Base-by-base conservation (phyloP, 2,888 invertebrate species). In the Therioaphis trifolii region DNA sequence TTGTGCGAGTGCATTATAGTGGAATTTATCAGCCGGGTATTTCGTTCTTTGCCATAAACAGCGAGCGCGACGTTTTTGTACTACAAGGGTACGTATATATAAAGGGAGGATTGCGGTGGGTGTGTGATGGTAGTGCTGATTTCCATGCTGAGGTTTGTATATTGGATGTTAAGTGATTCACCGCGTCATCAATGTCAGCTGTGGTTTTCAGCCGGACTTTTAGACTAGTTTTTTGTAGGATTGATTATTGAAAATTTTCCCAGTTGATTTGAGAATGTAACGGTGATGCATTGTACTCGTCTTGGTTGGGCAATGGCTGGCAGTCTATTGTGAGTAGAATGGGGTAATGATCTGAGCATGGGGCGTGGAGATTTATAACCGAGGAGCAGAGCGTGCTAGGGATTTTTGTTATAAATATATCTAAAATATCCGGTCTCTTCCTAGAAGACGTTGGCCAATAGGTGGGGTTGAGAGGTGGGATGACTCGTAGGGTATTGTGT, bases 91-190 rank as follows among this genome's bases (percentile, higher is more conserved):
- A n/a, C n/a, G n/a, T n/a, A n/a, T n/a, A n/a, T n/a, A n/a, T n/a
- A n/a, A n/a, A n/a, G n/a, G n/a, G n/a, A n/a, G n/a, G n/a, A n/a
- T n/a, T n/a, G n/a, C n/a, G n/a, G n/a, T n/a, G n/a, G n/a, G n/a
- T n/a, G n/a, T n/a, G n/a, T n/a, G 40, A 40, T n/a, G 66, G 66
- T 66, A 4, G 18, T 12, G 66, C 40, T 40, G 66, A 40, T 66
- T 66, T 40, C 66, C 66, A 66, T 66, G 40, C 66, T 66, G 66
- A 66, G 12, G 66, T 15, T 66, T 66, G 66, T 35, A 66, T 66
- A 40, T 66, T 40, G 40, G 66, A 66, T 40, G 66, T 66, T 3
- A 66, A 7, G 5, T 40, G 66, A 66, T 66, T 66, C 21, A 66
- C 66, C 0, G 66, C 66, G 4, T 66, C 66, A 66, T 66, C 66